phyloP scores from a whole-genome alignment of 1,140 invertebrate species.

The Temnothorax nylanderi region DNA sequence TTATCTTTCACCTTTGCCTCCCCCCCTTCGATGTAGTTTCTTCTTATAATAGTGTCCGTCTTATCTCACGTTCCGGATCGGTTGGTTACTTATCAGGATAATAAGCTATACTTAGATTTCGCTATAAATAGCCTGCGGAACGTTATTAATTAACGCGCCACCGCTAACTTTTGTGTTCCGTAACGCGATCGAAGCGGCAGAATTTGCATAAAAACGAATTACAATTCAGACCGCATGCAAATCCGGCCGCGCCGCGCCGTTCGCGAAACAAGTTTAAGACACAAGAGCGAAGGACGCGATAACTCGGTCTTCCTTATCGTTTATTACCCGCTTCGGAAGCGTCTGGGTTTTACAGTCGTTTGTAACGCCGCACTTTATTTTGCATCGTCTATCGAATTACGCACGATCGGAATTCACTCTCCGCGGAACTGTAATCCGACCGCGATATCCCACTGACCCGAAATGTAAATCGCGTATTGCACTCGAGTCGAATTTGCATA shows the following conservation, averaged over 20 bases:
- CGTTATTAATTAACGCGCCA: background rate
- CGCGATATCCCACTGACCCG: constrained; percentile 10
- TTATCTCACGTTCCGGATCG: constrained; percentile 13
- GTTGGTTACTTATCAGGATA: background rate
- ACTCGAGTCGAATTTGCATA: constrained; percentile 39
- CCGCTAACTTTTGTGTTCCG: background rate
- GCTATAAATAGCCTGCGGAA: background rate
- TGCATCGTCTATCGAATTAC: background rate
- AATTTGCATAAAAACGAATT: background rate
- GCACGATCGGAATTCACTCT: constrained; percentile 17
- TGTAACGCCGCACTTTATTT: background rate
- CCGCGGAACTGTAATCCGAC: background rate
- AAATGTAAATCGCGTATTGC: constrained; percentile 42
- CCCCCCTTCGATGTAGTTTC: background rate
- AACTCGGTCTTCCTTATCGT: background rate
- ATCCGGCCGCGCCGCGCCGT: background rate
- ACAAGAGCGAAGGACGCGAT: background rate
- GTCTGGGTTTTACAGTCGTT: background rate
- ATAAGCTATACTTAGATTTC: constrained; percentile 3
- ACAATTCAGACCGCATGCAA: constrained; percentile 24
- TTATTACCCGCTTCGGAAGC: background rate
- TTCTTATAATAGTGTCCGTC: background rate
- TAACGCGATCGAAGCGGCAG: background rate
- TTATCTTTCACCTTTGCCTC: background rate
- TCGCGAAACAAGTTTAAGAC: constrained; percentile 11